Percentiles rank a stretch among this genome's conserved stretches.
Evolutionary conservation across 2,888 invertebrate species (phyloP).

Genomic region (Schizaphis graminum): DNA sequence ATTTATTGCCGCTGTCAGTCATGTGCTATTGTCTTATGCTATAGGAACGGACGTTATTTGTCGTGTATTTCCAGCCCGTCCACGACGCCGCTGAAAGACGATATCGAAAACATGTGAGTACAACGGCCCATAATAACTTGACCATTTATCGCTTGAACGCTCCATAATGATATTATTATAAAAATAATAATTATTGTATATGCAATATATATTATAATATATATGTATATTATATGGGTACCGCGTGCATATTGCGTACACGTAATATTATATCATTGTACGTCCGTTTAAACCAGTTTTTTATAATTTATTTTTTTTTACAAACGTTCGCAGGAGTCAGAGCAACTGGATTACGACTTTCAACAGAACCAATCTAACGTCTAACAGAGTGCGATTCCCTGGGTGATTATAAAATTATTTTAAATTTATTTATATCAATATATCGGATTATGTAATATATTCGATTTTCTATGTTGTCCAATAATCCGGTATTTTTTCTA

Average conservation of each 20-base stretch:
- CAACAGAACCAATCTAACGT: conserved; percentile 51
- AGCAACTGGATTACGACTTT: conserved; percentile 63
- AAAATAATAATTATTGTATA: not conserved
- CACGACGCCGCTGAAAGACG: conserved; percentile 56
- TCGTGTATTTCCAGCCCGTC: conserved; percentile 53
- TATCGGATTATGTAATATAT: not conserved
- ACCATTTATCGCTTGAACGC: not conserved
- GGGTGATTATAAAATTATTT: conserved; percentile 49
- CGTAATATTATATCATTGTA: not conserved
- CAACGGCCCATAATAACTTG: not conserved
- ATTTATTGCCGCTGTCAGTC: not conserved
- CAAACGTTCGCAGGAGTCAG: conserved; percentile 52
- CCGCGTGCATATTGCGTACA: not conserved
- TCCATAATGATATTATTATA: conserved; percentile 2
- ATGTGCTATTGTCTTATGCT: not conserved
- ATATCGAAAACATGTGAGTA: conserved; percentile 63
- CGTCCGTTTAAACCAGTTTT: conserved; percentile 46
- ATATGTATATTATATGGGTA: not conserved
- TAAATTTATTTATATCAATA: not conserved
- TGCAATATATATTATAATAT: not conserved
- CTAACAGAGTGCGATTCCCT: conserved; percentile 23
- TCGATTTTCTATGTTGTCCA: not conserved
- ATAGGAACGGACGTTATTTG: conserved; percentile 52
- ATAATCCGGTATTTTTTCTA: not conserved
- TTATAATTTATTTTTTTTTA: conserved; percentile 1